Percentiles rank a stretch among this genome's conserved stretches.
These are phyloP conservation scores for Chloroceryle amazona DNA, from an alignment of 2,797 vertebrate species.

Conservation along the genomic window DNA sequence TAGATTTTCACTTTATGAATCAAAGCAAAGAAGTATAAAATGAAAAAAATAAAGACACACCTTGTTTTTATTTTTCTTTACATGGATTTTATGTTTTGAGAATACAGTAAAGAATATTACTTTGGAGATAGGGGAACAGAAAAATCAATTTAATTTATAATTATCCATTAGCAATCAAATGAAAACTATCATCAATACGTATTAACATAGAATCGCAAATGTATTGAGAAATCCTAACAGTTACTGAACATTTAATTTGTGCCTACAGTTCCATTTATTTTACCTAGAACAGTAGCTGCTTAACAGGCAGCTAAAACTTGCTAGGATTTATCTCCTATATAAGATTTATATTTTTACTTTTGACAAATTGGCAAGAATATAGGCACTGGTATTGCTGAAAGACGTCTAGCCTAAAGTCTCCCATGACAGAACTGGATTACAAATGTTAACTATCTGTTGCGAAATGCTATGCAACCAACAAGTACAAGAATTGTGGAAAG, in stretches of 20 bases:
- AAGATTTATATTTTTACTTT: background rate
- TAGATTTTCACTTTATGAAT: constrained; percentile 13
- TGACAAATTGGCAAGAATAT: background rate
- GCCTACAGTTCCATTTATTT: background rate
- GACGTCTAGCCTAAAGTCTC: background rate
- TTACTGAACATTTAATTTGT: background rate
- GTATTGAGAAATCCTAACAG: background rate
- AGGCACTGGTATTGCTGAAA: background rate
- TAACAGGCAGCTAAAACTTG: background rate
- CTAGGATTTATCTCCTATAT: background rate
- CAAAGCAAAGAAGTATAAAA: background rate
- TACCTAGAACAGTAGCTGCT: background rate
- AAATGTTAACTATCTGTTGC: constrained; percentile 8
- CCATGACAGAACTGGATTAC: background rate
- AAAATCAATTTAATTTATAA: background rate
- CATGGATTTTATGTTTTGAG: background rate
- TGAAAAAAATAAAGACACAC: background rate
- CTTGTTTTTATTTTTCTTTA: background rate
- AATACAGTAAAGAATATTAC: background rate
- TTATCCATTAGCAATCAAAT: background rate
- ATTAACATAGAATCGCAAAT: background rate
- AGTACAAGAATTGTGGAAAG: background rate
- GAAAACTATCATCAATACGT: background rate
- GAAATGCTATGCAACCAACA: background rate
- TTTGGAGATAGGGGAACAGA: background rate